These are phyloP conservation scores for Sminthurinus signatus DNA, from an alignment of 1,140 invertebrate genomes.

Conservation along the genomic window DNA sequence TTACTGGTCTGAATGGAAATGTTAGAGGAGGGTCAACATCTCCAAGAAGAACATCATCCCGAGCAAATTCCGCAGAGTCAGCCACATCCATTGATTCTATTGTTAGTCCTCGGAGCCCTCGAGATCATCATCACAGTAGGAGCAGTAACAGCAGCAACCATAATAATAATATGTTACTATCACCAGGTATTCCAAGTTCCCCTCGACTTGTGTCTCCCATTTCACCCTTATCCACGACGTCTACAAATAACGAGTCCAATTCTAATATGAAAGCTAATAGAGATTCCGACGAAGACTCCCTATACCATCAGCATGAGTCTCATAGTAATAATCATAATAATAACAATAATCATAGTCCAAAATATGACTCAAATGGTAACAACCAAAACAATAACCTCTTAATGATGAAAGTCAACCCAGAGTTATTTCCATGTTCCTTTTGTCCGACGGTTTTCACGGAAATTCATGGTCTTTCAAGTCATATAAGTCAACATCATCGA, in stretches of 20 bases:
- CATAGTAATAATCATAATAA: background rate
- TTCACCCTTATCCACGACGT: constrained; percentile 7
- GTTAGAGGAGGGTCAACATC: background rate
- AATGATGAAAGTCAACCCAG: background rate
- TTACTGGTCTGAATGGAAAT: constrained; percentile 1
- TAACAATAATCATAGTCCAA: background rate
- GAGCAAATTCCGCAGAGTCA: background rate
- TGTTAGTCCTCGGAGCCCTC: background rate
- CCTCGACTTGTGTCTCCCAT: constrained; percentile 9
- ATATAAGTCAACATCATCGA: background rate
- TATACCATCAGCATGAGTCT: background rate
- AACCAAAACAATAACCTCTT: background rate
- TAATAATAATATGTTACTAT: constrained; percentile 1
- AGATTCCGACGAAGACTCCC: constrained; percentile 5
- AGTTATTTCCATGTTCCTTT: constrained; percentile 9
- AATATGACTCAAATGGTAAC: background rate
- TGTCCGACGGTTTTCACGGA: constrained; percentile 7
- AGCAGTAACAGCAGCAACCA: background rate
- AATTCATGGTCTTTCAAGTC: background rate
- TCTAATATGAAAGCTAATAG: background rate
- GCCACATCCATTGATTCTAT: no score
- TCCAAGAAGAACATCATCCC: background rate
- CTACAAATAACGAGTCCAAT: background rate
- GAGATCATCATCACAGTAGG: no score
- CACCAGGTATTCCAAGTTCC: background rate